Percentiles rank a stretch among this genome's conserved stretches.
Conservation (phyloP, 1,140 invertebrate species). For the Hydropsyche tenuis region DNA sequence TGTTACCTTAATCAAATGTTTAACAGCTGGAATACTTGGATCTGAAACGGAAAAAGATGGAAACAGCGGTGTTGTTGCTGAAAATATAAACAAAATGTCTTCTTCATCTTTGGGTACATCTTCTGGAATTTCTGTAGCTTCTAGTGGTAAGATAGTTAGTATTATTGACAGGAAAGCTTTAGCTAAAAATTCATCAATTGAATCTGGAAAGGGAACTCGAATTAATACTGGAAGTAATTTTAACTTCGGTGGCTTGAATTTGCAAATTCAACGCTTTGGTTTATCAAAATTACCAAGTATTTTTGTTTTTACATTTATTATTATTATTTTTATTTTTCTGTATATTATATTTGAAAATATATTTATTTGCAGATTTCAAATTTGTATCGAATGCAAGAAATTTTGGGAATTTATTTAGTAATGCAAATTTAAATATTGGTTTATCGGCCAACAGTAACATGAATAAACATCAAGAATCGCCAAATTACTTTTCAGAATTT, state of each 20-base stretch:
- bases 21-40: constrained; percentile 6
- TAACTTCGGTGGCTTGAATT: background rate
- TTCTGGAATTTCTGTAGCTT: background rate
- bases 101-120: background rate
- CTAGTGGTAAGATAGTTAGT: background rate
- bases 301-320: too few species aligned
- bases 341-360: too few species aligned
- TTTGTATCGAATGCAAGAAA: background rate
- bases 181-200: constrained; percentile 36
- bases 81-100: background rate
- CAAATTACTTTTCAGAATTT: background rate
- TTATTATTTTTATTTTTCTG: too few species aligned
- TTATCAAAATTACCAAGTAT: background rate
- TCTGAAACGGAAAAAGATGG: background rate
- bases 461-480: background rate
- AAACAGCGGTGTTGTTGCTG: background rate
- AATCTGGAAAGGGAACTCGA: constrained; percentile 35
- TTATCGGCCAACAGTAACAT: background rate
- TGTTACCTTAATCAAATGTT: background rate
- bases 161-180: background rate
- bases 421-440: background rate
- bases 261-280: background rate
- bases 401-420: background rate
- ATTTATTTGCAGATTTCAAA: background rate
- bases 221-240: constrained; percentile 35